phyloP scores from a whole-genome alignment of 2,888 invertebrate species.

The Hyles lineata region DNA sequence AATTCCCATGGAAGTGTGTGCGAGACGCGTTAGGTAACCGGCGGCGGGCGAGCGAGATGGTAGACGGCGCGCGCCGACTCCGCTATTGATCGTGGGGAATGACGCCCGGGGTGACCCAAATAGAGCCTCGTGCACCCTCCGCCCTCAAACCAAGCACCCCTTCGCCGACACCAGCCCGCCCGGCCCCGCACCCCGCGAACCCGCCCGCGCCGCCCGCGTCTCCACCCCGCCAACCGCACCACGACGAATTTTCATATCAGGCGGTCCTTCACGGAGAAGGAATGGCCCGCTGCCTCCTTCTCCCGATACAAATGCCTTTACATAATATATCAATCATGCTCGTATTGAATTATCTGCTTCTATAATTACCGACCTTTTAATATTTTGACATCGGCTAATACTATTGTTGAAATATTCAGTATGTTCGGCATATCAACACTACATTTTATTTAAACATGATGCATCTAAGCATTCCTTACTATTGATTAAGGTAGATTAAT shows the following conservation, averaged over 20 bases:
- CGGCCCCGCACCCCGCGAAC: conserved; percentile 63
- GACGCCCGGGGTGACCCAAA: conserved; percentile 85
- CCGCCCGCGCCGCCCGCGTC: conserved; percentile 56
- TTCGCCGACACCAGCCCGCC: conserved; percentile 55
- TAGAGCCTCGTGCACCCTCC: conserved; percentile 78
- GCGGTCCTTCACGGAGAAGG: conserved; percentile 72
- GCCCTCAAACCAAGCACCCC: conserved; percentile 61
- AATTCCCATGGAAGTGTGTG: conserved; percentile 75
- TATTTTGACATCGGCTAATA: conserved; percentile 40
- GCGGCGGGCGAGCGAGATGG: conserved; percentile 69
- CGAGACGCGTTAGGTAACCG: conserved; percentile 80
- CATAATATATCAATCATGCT: conserved; percentile 66
- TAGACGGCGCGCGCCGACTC: conserved; percentile 78
- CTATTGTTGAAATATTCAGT: background rate
- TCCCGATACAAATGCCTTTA: conserved; percentile 70
- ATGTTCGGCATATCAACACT: background rate
- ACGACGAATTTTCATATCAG: conserved; percentile 83
- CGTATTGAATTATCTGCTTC: conserved; percentile 57
- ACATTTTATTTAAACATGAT: background rate
- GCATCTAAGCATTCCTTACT: background rate
- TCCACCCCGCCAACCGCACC: conserved; percentile 59
- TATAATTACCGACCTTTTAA: conserved; percentile 52
- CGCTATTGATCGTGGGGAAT: conserved; percentile 81
- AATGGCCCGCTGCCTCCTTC: conserved; percentile 67
- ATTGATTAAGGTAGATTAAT: background rate